Conservation (phyloP, 2,888 invertebrate species). For the Microchrysa polita region DNA sequence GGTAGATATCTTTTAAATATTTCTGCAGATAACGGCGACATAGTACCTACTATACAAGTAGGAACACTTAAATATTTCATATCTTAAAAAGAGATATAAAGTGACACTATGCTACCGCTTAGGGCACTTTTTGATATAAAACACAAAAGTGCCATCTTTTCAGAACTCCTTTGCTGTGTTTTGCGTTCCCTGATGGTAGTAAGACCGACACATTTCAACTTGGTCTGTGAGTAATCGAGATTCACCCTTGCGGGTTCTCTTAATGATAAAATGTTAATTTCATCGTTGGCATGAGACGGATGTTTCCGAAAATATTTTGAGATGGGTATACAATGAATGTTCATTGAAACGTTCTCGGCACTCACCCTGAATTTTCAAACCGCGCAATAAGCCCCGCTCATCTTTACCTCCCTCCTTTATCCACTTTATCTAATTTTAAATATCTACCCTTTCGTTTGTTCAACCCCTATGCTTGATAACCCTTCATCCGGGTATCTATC, state of each 20-base stretch:
- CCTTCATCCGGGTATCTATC: conserved; percentile 48
- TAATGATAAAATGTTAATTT: conserved; percentile 52
- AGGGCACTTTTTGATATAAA: conserved; percentile 46
- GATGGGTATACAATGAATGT: conserved; percentile 44
- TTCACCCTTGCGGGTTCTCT: conserved; percentile 49
- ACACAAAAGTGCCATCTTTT: conserved; percentile 50
- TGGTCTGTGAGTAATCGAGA: conserved; percentile 19
- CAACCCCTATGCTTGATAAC: conserved; percentile 51
- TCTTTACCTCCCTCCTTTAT: conserved; percentile 50
- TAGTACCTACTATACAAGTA: conserved; percentile 28
- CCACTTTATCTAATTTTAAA: conserved; percentile 51
- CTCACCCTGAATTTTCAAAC: background rate
- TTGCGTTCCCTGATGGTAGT: conserved; percentile 22
- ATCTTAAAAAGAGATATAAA: conserved; percentile 49
- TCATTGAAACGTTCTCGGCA: conserved; percentile 30
- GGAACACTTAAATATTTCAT: conserved; percentile 51
- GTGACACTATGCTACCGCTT: conserved; percentile 45
- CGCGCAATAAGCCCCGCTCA: conserved; percentile 42
- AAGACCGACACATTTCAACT: conserved; percentile 24
- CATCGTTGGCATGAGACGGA: conserved; percentile 50
- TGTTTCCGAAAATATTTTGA: conserved; percentile 49
- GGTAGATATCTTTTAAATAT: conserved; percentile 17
- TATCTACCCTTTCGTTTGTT: conserved; percentile 45
- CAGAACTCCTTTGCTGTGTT: conserved; percentile 23
- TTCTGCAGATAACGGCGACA: conserved; percentile 27